phyloP scores from a whole-genome alignment of 1,140 invertebrate genomes.

The Aphelinus certus region DNA sequence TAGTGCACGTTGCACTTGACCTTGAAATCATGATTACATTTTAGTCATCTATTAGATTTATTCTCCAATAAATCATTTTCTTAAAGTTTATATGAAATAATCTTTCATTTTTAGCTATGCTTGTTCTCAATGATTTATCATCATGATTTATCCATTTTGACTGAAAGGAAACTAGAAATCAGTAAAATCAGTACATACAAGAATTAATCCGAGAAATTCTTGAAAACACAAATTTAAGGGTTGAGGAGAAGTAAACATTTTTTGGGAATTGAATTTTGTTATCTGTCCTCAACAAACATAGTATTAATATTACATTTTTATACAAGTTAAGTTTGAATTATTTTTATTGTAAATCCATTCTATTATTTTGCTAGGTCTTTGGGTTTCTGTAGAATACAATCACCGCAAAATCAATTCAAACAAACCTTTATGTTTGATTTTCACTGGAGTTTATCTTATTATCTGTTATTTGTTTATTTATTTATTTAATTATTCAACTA shows the following conservation, averaged over 20 bases:
- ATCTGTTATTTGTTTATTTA: too few relatives aligned
- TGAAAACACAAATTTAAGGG: neutral
- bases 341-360: too few relatives aligned
- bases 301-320: too few relatives aligned
- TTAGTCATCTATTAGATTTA: conserved; percentile 31
- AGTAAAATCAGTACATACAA: neutral
- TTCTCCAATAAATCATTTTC: conserved; percentile 23
- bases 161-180: neutral
- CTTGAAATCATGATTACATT: conserved; percentile 36
- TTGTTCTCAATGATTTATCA: conserved; percentile 18
- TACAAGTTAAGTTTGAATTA: too few relatives aligned
- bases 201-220: conserved; percentile 21
- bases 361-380: too few relatives aligned
- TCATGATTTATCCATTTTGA: too few relatives aligned
- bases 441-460: too few relatives aligned
- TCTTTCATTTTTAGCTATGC: conserved; percentile 18
- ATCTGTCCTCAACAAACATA: too few relatives aligned
- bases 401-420: too few relatives aligned
- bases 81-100: conserved; percentile 25
- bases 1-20: conserved; percentile 45
- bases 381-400: too few relatives aligned
- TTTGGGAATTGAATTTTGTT: conserved; percentile 30
- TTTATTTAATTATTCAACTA: too few relatives aligned
- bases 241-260: conserved; percentile 17
- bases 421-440: too few relatives aligned